Percentiles rank a stretch among this genome's conserved stretches.
Conservation (phyloP, 1,140 invertebrate species). For the Mercenaria mercenaria region DNA sequence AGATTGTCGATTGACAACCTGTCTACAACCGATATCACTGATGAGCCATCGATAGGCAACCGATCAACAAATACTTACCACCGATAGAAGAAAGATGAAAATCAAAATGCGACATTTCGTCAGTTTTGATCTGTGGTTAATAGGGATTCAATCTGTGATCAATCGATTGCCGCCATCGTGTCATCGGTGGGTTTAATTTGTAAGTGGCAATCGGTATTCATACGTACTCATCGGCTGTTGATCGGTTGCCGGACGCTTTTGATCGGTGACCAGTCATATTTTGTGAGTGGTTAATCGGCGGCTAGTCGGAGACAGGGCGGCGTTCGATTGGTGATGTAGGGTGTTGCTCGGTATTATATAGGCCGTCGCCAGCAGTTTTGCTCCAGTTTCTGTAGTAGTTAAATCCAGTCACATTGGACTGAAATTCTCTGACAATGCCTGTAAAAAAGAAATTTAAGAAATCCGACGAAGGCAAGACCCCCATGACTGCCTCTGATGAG, state of each 20-base stretch:
- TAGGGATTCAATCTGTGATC: constrained; percentile 34
- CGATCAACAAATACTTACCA: too few species aligned
- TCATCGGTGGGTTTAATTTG: constrained; percentile 37
- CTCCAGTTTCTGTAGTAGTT: too few species aligned
- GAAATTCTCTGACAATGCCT: not conserved
- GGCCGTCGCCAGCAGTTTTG: too few species aligned
- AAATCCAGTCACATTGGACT: not conserved
- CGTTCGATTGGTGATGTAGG: constrained; percentile 20
- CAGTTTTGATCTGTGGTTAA: constrained; percentile 40
- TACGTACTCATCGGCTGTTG: not conserved
- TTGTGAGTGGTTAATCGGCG: too few species aligned
- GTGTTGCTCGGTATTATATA: constrained; percentile 36
- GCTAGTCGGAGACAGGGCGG: too few species aligned
- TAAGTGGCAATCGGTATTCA: not conserved
- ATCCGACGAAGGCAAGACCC: constrained; percentile 33
- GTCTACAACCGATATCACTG: too few species aligned
- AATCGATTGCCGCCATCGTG: constrained; percentile 35
- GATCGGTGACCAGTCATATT: too few species aligned
- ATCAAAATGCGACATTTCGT: constrained; percentile 8
- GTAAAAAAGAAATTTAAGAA: not conserved
- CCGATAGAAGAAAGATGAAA: too few species aligned
- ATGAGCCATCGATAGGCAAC: too few species aligned
- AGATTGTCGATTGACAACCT: too few species aligned
- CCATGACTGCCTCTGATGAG: constrained; percentile 35
- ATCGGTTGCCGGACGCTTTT: too few species aligned